Evolutionary conservation across 2,888 invertebrate genomes (phyloP).

Genomic region (Agonopterix heracliana): DNA sequence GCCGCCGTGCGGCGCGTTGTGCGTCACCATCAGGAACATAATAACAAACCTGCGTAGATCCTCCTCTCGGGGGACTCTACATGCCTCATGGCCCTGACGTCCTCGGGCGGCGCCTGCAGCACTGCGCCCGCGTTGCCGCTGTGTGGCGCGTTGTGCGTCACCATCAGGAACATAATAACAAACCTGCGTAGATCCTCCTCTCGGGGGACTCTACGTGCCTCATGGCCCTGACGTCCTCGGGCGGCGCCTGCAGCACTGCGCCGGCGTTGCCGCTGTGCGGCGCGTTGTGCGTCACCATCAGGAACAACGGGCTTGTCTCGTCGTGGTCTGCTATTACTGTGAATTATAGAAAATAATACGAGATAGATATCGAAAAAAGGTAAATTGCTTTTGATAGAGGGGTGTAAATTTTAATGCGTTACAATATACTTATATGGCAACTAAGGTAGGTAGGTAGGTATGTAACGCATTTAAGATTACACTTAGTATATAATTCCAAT

Average conservation of each 20-base stretch:
- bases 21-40: constrained; percentile 83
- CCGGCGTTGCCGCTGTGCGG: constrained; percentile 85
- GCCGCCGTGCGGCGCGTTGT: constrained; percentile 87
- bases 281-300: constrained; percentile 87
- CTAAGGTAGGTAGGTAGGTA: too few species aligned
- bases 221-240: constrained; percentile 80
- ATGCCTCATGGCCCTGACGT: constrained; percentile 77
- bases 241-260: constrained; percentile 83
- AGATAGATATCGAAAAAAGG: too few species aligned
- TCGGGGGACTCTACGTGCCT: constrained; percentile 75
- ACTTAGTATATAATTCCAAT: too few species aligned
- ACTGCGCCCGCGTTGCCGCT: constrained; percentile 81
- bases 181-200: constrained; percentile 85
- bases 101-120: constrained; percentile 83
- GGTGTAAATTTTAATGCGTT: too few species aligned
- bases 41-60: constrained; percentile 80
- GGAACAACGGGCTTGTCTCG: constrained; percentile 79
- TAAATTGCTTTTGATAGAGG: too few species aligned
- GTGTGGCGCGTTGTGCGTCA: constrained; percentile 89
- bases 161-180: constrained; percentile 77
- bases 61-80: constrained; percentile 80
- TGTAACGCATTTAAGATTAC: too few species aligned
- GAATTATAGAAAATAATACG: constrained; percentile 8
- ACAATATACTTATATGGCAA: too few species aligned
- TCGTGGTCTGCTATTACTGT: constrained; percentile 78